Percentiles rank a stretch among this genome's conserved stretches.
Evolutionary conservation across 2,888 invertebrate genomes (phyloP).

Genomic region (Sisyra nigra): DNA sequence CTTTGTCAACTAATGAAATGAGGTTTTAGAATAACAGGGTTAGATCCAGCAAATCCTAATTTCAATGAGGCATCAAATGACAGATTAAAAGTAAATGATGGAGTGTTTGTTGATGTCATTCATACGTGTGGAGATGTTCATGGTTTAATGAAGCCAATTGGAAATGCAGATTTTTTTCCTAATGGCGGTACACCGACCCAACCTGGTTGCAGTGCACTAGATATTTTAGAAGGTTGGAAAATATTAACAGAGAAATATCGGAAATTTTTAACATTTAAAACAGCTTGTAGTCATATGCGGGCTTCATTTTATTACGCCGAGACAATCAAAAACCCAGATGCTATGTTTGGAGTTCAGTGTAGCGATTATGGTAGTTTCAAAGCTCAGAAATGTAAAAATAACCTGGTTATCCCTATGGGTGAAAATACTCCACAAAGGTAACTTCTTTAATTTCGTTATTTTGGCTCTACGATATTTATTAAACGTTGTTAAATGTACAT

Average conservation of each 20-base stretch:
- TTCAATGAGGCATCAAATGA: conserved; percentile 20
- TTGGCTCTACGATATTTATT: no score
- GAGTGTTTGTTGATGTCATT: conserved; percentile 24
- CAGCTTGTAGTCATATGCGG: conserved; percentile 24
- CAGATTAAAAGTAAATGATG: conserved; percentile 18
- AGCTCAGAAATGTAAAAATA: conserved; percentile 9
- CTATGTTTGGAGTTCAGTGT: conserved; percentile 22
- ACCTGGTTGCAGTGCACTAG: conserved; percentile 23
- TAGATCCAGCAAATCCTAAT: conserved; percentile 26
- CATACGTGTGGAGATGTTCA: conserved; percentile 24
- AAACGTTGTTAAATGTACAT: not conserved
- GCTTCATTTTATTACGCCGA: conserved; percentile 24
- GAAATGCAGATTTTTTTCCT: conserved; percentile 24
- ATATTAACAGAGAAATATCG: conserved; percentile 7
- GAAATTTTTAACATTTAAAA: not conserved
- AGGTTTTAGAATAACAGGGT: conserved; percentile 20
- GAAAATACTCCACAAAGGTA: conserved; percentile 21
- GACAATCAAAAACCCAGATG: conserved; percentile 20
- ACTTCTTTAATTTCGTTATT: not conserved
- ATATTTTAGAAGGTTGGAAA: conserved; percentile 19
- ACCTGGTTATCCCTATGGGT: conserved; percentile 21
- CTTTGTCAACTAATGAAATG: not conserved
- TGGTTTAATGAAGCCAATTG: conserved; percentile 11
- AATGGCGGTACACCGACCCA: conserved; percentile 22
- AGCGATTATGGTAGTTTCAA: conserved; percentile 4